Conservation (phyloP, 2,888 invertebrate genomes). For the Didymodactylos carnosus region DNA sequence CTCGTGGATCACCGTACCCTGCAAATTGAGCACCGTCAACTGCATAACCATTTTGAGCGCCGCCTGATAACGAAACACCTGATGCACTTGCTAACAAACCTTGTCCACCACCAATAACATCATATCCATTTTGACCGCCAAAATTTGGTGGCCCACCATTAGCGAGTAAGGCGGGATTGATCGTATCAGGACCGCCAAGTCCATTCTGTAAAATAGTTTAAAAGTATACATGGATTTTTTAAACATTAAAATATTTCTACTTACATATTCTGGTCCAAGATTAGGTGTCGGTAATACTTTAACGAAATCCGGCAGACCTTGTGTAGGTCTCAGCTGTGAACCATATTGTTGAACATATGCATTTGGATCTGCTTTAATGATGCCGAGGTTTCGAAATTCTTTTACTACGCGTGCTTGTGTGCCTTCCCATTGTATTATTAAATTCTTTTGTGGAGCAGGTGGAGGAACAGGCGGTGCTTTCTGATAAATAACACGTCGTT, state of each 20-base stretch:
- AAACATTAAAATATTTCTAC: background rate
- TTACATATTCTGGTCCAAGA: background rate
- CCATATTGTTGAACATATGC: slow-evolving; percentile 8
- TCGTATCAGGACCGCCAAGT: background rate
- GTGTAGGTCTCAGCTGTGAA: background rate
- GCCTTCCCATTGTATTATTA: slow-evolving; percentile 13
- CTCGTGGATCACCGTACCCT: background rate
- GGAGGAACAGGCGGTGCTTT: slow-evolving; percentile 4
- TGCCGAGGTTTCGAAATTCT: slow-evolving; percentile 8
- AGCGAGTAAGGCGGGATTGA: background rate
- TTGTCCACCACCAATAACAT: background rate
- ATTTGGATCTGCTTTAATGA: slow-evolving; percentile 8
- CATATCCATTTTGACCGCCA: background rate
- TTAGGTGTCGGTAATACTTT: background rate
- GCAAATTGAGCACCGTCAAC: background rate
- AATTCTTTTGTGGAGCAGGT: background rate
- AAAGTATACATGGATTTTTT: too few species aligned
- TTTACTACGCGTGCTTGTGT: slow-evolving; percentile 9
- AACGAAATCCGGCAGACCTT: background rate
- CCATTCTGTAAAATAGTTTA: background rate
- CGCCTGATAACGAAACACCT: background rate
- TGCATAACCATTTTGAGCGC: background rate
- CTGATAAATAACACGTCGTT: slow-evolving; percentile 11
- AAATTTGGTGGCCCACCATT: too few species aligned
- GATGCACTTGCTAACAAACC: background rate